Evolutionary conservation across 2,797 vertebrate species (phyloP).

Genomic region (Borostomias antarcticus): DNA sequence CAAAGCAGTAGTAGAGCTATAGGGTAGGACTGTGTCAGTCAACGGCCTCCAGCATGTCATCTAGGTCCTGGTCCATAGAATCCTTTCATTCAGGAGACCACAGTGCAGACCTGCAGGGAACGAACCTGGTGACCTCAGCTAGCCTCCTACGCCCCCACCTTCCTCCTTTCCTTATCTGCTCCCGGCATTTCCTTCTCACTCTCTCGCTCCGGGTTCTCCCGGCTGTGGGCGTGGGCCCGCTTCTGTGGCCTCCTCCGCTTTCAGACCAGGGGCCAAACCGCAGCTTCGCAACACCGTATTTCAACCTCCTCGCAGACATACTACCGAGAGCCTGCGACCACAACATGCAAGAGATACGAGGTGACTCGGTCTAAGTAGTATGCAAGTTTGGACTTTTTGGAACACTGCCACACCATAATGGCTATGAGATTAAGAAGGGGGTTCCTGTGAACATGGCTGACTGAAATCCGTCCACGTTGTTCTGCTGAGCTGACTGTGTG

Average conservation of each 20-base stretch:
- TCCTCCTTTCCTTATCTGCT: not conserved
- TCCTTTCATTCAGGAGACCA: not conserved
- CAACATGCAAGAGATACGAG: no score
- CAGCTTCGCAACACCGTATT: no score
- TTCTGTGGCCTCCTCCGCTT: not conserved
- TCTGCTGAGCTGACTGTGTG: constrained; percentile 4
- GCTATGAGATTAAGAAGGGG: not conserved
- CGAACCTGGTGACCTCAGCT: not conserved
- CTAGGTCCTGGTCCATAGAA: not conserved
- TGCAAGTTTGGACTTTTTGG: not conserved
- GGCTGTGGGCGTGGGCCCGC: not conserved
- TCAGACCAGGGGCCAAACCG: not conserved
- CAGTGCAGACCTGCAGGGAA: not conserved
- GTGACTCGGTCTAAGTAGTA: not conserved
- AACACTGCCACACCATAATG: no score
- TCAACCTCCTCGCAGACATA: not conserved
- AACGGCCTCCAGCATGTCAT: not conserved
- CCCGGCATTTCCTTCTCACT: not conserved
- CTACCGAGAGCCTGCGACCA: not conserved
- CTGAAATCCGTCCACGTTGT: not conserved
- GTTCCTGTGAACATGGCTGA: not conserved
- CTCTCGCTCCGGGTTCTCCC: not conserved
- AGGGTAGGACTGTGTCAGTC: not conserved
- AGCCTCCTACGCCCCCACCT: not conserved
- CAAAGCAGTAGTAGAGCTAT: not conserved